Evolutionary conservation across 2,113 vertebrate genomes (phyloP).

Genomic region (Periophthalmodon schlosseri): DNA sequence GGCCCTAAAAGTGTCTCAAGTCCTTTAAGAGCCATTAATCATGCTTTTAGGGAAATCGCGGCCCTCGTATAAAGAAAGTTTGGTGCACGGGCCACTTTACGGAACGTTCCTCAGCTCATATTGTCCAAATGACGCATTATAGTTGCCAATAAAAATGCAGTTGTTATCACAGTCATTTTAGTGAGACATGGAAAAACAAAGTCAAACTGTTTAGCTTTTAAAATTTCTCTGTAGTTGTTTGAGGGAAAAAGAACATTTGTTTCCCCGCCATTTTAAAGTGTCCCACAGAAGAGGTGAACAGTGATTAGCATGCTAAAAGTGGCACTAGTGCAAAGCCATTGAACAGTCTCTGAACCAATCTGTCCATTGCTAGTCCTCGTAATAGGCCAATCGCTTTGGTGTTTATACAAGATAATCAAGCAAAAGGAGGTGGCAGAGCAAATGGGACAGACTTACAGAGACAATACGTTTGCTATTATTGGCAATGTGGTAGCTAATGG

Average conservation of each 20-base stretch:
- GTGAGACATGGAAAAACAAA: background rate
- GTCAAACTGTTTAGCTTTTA: slow-evolving; percentile 16
- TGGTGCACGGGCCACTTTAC: background rate
- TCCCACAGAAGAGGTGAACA: slow-evolving; percentile 66
- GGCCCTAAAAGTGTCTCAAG: slow-evolving; percentile 39
- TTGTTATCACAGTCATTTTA: background rate
- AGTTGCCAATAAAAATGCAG: background rate
- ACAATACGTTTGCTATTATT: slow-evolving; percentile 4
- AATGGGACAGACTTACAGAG: slow-evolving; percentile 44
- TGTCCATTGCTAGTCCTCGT: slow-evolving; percentile 34
- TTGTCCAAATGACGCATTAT: slow-evolving; percentile 7
- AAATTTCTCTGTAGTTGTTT: background rate
- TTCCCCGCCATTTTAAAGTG: slow-evolving; percentile 70
- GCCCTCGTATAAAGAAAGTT: slow-evolving; percentile 9
- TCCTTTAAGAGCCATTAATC: slow-evolving; percentile 49
- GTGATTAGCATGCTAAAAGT: slow-evolving; percentile 78
- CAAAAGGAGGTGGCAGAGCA: slow-evolving; percentile 45
- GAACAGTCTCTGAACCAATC: slow-evolving; percentile 54
- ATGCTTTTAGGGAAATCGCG: slow-evolving; percentile 29
- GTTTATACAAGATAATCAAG: slow-evolving; percentile 50
- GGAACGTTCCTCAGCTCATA: slow-evolving; percentile 6
- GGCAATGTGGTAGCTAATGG: background rate
- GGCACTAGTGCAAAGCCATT: slow-evolving; percentile 56
- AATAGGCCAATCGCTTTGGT: slow-evolving; percentile 42
- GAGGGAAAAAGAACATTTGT: slow-evolving; percentile 26